These are phyloP conservation scores for Dicentrarchus labrax DNA, from an alignment of 2,113 vertebrate species.

Conservation along the genomic window DNA sequence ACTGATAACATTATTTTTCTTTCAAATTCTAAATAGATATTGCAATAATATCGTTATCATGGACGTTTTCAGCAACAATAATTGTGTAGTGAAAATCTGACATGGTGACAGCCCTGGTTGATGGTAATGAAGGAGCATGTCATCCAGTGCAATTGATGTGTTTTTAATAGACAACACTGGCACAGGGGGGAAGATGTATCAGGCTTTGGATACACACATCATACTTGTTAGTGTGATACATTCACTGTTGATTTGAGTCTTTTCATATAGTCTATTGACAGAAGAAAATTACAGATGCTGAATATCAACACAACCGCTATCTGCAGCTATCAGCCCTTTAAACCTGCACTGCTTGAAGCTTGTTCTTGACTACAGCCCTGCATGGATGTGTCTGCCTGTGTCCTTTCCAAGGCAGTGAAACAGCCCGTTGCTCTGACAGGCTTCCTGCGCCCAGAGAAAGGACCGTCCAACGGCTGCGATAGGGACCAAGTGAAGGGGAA, in stretches of 20 bases:
- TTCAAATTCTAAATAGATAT: too few species aligned
- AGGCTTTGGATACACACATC: not conserved
- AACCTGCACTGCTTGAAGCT: constrained; percentile 8
- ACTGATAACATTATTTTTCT: too few species aligned
- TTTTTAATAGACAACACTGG: not conserved
- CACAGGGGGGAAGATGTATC: not conserved
- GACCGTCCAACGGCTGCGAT: constrained; percentile 52
- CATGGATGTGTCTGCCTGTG: constrained; percentile 41
- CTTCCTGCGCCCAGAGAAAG: constrained; percentile 70
- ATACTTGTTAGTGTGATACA: not conserved
- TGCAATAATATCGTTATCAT: too few species aligned
- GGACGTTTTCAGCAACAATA: too few species aligned
- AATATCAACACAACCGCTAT: constrained; percentile 12
- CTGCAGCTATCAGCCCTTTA: constrained; percentile 6
- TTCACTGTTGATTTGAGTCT: not conserved
- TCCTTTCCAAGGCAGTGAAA: constrained; percentile 50
- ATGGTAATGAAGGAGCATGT: not conserved
- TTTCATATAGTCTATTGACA: constrained; percentile 20
- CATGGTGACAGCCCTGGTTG: too few species aligned
- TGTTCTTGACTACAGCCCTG: constrained; percentile 21
- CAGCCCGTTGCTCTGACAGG: constrained; percentile 68
- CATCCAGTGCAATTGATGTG: too few species aligned
- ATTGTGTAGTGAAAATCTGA: too few species aligned
- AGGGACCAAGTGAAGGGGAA: constrained; percentile 67
- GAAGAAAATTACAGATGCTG: constrained; percentile 7